phyloP scores from a whole-genome alignment of 2,797 vertebrate species.

The Menidia menidia region DNA sequence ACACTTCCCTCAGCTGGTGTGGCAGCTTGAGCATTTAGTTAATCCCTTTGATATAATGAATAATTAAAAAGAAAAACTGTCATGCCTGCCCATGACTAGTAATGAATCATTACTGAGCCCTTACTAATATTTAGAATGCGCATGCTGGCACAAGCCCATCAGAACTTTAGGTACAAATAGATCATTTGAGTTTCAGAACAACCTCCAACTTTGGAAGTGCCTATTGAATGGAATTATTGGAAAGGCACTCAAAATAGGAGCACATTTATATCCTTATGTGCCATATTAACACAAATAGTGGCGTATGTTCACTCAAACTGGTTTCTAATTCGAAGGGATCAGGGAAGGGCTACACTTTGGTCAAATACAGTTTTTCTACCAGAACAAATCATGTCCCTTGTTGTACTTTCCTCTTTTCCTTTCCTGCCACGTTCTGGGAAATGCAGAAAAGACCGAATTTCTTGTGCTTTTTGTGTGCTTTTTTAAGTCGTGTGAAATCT shows the following conservation, averaged over 20 bases:
- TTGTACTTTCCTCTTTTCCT: too few relatives aligned
- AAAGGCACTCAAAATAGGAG: neutral
- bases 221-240: too few relatives aligned
- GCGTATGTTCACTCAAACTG: conserved; percentile 15
- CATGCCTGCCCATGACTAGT: neutral
- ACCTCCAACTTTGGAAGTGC: too few relatives aligned
- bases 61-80: neutral
- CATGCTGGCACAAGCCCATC: neutral
- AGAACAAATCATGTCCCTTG: neutral
- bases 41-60: neutral
- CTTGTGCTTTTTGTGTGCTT: too few relatives aligned
- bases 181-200: too few relatives aligned
- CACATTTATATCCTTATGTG: conserved; percentile 4
- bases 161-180: neutral
- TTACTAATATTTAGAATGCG: neutral
- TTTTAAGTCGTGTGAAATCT: too few relatives aligned
- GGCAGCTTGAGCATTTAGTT: neutral
- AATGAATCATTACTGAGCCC: neutral
- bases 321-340: neutral
- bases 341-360: neutral
- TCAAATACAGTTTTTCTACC: neutral
- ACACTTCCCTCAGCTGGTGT: neutral
- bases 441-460: too few relatives aligned
- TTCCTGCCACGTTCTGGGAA: neutral
- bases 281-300: neutral